Percentiles rank a stretch among this genome's conserved stretches.
Conservation (phyloP, 1,140 invertebrate species). For the Hetaerina americana region DNA sequence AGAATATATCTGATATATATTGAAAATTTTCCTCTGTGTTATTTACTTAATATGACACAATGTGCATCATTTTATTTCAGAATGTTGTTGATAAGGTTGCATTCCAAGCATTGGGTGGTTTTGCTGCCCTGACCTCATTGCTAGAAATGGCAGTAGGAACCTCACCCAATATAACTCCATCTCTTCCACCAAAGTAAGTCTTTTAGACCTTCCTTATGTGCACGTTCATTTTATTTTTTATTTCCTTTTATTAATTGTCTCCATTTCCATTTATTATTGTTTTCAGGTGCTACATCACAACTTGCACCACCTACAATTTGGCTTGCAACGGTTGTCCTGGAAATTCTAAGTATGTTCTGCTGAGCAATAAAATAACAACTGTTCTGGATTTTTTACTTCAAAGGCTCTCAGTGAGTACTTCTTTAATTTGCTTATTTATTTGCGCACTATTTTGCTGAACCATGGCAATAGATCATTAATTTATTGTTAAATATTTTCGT, state of each 20-base stretch:
- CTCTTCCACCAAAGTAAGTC: conserved; percentile 42
- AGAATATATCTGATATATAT: no score
- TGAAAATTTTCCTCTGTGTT: not conserved
- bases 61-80: conserved; percentile 22
- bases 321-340: conserved; percentile 37
- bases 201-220: not conserved
- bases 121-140: conserved; percentile 35
- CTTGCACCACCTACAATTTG: conserved; percentile 43
- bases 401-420: conserved; percentile 45
- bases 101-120: conserved; percentile 39
- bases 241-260: conserved; percentile 6
- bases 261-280: conserved; percentile 12
- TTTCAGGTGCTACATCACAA: conserved; percentile 45
- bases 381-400: conserved; percentile 54
- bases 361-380: conserved; percentile 52
- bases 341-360: conserved; percentile 49
- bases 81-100: conserved; percentile 35
- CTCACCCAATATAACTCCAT: conserved; percentile 27
- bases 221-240: conserved; percentile 7
- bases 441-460: no score
- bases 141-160: conserved; percentile 14
- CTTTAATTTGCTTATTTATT: conserved; percentile 2
- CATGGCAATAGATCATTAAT: no score
- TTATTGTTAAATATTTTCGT: no score
- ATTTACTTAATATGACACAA: no score